Evolutionary conservation across 1,140 invertebrate species (phyloP), one percentile per base, ranked within the genome.

Genomic region (Carposina sasakii): DNA sequence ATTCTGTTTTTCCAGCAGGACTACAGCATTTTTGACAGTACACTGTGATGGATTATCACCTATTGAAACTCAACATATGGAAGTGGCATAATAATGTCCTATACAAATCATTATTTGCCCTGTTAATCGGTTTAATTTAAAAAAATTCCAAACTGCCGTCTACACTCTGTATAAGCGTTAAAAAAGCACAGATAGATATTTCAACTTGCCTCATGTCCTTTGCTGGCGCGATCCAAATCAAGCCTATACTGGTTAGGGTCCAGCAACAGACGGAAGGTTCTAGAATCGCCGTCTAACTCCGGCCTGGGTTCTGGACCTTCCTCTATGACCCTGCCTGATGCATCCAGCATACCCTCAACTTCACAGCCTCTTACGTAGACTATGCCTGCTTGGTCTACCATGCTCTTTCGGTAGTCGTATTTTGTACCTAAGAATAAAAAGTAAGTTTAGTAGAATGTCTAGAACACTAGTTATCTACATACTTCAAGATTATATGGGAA

Each of bases 321-420:
- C 82, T 99, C 98, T 46, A 99, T 98, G 1, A 99, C 94, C 57
- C 96, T 90, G 0, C 98, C 98, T 57, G 95, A 94, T 15, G 92
- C 91, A 77, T 99, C 97, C n/a, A 99, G 79, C 94, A 99, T 96
- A 12, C 98, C 98, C 85, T 99, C 98, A 17, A 99, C 92, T 85
- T 99, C 98, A 86, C 98, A 99, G 0, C 98, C 98, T 28, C 98
- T 88, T 0, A 99, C 96, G 72, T 92, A 95, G 0, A 91, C 89
- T 36, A 99, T 86, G 1, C 97, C 96, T 26, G 97, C 94, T 88
- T 98, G 95, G 1, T 94, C 91, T 34, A 96, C 88, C 73, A 98
- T 97, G 6, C 94, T 91, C 34, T 92, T 85, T 55, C 93, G 90
- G 54, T 92, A 90, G 67, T 93, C 92, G 66, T 94, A 95, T 71